phyloP scores from a whole-genome alignment of 2,888 invertebrate genomes.

The Branchellion lobata region DNA sequence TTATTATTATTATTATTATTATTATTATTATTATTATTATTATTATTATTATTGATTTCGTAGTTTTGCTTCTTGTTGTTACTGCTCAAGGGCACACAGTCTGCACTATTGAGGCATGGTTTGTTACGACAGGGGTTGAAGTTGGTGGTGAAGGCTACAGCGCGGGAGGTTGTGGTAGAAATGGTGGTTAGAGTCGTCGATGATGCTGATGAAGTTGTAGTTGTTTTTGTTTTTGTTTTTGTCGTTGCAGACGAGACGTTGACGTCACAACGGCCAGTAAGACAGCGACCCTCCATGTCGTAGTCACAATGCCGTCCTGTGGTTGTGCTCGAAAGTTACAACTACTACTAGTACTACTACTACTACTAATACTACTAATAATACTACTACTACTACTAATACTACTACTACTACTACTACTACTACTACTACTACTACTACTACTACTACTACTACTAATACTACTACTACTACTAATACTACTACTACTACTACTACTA shows the following conservation, averaged over 20 bases:
- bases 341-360: conserved; percentile 26
- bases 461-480: conserved; percentile 26
- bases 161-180: too few relatives aligned
- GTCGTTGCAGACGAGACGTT: background rate
- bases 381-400: background rate
- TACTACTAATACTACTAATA: background rate
- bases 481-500: conserved; percentile 29
- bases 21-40: too few relatives aligned
- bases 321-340: background rate
- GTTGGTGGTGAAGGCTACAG: background rate
- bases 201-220: background rate
- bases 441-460: conserved; percentile 26
- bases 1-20: too few relatives aligned
- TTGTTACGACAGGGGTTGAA: background rate
- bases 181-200: too few relatives aligned
- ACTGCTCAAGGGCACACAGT: background rate
- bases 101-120: background rate
- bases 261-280: background rate
- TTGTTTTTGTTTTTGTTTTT: background rate
- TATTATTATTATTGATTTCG: background rate
- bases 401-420: background rate
- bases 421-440: conserved; percentile 29
- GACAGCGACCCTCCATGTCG: background rate
- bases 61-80: background rate
- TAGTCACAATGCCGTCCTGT: background rate